A percentile compares a stretch with the other conserved stretches of the same genome.
phyloP scores from a whole-genome alignment of 53 echinoderm and acorn worm genomes.

The Astropecten irregularis region DNA sequence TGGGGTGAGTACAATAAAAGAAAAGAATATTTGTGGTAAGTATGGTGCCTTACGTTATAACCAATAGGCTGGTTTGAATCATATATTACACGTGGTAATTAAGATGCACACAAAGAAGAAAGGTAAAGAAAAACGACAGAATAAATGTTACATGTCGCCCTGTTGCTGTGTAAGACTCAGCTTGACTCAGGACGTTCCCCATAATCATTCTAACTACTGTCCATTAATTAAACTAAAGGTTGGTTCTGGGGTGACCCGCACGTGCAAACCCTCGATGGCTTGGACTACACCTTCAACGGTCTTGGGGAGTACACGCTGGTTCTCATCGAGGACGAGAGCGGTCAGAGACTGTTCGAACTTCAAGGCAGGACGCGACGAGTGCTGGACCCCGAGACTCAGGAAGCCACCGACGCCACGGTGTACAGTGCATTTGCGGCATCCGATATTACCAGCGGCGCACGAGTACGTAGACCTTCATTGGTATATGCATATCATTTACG shows the following conservation, averaged over 20 bases:
- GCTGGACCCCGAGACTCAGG: constrained; percentile 22
- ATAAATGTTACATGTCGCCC: too few relatives aligned
- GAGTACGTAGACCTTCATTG: not conserved
- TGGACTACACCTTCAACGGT: constrained; percentile 89
- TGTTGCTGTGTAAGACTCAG: too few relatives aligned
- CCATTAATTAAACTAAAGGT: too few relatives aligned
- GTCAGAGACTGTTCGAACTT: constrained; percentile 39
- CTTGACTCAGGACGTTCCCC: too few relatives aligned
- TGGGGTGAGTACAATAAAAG: constrained; percentile 71
- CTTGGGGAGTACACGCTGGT: constrained; percentile 79
- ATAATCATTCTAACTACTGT: too few relatives aligned
- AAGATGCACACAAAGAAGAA: too few relatives aligned
- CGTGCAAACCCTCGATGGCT: constrained; percentile 81
- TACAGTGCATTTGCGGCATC: constrained; percentile 72
- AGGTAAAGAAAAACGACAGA: too few relatives aligned
- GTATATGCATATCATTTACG: too few relatives aligned
- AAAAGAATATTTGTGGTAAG: too few relatives aligned
- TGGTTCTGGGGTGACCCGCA: constrained; percentile 93
- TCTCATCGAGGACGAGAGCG: constrained; percentile 16
- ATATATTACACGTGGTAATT: too few relatives aligned
- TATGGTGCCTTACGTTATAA: too few relatives aligned
- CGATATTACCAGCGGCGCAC: not conserved
- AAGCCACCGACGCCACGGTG: constrained; percentile 55
- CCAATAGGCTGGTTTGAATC: too few relatives aligned
- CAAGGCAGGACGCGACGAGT: constrained; percentile 72